Conservation (phyloP, 2,888 invertebrate genomes). For the Rhagonycha fulva region DNA sequence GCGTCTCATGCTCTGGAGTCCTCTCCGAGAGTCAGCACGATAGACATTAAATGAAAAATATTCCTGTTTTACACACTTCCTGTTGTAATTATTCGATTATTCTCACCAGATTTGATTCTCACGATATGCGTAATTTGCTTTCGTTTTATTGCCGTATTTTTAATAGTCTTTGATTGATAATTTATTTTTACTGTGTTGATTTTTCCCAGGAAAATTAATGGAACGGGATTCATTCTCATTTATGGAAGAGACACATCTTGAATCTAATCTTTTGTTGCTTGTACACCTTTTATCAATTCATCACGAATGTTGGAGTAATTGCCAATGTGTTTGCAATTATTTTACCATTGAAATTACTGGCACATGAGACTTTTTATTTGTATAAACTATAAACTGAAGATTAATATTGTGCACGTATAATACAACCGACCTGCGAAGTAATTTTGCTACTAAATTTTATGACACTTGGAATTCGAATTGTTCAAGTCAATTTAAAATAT, state of each 20-base stretch:
- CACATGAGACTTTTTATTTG: not conserved
- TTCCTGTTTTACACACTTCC: not conserved
- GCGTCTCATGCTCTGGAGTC: conserved; percentile 1
- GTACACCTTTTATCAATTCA: not conserved
- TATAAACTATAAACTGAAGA: not conserved
- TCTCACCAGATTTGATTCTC: not conserved
- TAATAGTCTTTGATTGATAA: not conserved
- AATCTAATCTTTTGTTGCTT: not conserved
- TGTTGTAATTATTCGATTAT: not conserved
- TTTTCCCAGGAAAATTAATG: not conserved
- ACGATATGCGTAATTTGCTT: not conserved
- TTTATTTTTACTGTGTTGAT: not conserved
- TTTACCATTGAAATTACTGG: not conserved
- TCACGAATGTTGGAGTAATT: not conserved
- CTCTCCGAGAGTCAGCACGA: not conserved
- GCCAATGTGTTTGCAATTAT: not conserved
- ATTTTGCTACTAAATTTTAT: not conserved
- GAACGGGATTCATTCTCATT: not conserved
- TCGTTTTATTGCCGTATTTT: not conserved
- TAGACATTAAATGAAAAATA: not conserved
- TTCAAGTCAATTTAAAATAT: not conserved
- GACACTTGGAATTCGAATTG: not conserved
- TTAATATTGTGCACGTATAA: not conserved
- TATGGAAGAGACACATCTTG: not conserved
- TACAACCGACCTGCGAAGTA: not conserved